Base-by-base conservation (phyloP, 1,140 invertebrate genomes). In the Protaetia brevitarsis region DNA sequence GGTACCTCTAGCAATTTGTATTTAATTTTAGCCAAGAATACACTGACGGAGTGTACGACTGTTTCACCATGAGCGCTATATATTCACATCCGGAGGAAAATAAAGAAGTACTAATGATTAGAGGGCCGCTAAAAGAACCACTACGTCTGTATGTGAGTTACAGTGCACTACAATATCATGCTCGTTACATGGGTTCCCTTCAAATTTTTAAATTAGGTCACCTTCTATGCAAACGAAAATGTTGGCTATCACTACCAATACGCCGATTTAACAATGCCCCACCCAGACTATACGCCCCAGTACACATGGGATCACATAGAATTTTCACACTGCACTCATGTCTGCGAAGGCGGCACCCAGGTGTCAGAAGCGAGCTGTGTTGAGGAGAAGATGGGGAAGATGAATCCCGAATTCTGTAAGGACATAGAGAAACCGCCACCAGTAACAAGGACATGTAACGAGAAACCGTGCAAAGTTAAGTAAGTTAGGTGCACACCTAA, bases 301-400 rank as follows among this genome's bases (percentile, higher is more conserved):
- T 83, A 82, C 57, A 69, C 78, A 13, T 84, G 82, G 83, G 82
- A 84, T 63, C 79, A 80, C 60, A 60, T 77, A 0, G 80, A 82
- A 37, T 84, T 79, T 77, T 69, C 67, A 1, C 68, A 74, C 1
- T 84, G 82, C 66, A 72, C 69, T n/a, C 79, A 69, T 5, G 74
- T 73, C 51, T 84, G 83, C 69, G 82, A 77, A 2, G 81, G 82
- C 19, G 82, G 83, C 7, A 68, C 66, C 1, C 64, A 82, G 77
- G 69, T 73, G 1, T 74, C 81, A 0, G 73, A 79, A 64, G 63
- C 79, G 4, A 65, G 72, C 3, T 84, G 83, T 63, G 71, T 83
- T 3, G 83, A 84, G 66, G 73, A 79, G 11, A 71, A 72, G 60
- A 68, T 66, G n/a, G 83, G 83, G n/a, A 78, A 76, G 67, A 81